phyloP scores from a whole-genome alignment of 2,113 vertebrate species.

The Phoenicopterus ruber region DNA sequence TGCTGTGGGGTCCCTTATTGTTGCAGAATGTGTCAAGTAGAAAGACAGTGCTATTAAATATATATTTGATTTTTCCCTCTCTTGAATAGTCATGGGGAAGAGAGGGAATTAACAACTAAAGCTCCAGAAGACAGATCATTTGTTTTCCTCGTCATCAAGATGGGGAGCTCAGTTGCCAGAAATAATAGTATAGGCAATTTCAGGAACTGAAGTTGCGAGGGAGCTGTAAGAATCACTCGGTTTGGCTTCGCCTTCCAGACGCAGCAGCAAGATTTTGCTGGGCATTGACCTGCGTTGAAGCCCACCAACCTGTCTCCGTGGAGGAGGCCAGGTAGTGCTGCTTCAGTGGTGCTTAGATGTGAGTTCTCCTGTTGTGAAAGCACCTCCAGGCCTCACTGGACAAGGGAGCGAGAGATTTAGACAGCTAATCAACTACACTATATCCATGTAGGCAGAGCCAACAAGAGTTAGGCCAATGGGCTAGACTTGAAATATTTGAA shows the following conservation, averaged over 20 bases:
- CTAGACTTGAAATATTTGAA: background rate
- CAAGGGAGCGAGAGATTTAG: background rate
- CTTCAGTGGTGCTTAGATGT: rapidly evolving
- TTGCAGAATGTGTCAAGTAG: background rate
- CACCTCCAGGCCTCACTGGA: background rate
- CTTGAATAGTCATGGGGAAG: background rate
- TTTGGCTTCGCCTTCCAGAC: background rate
- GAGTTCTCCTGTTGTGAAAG: background rate
- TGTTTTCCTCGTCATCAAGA: background rate
- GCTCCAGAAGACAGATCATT: background rate
- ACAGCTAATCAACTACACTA: background rate
- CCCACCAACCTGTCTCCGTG: background rate
- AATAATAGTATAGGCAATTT: background rate
- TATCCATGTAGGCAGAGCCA: background rate
- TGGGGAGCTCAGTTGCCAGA: background rate
- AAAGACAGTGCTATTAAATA: background rate
- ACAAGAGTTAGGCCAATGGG: background rate
- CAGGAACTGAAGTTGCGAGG: background rate
- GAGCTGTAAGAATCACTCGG: background rate
- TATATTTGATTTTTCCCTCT: background rate
- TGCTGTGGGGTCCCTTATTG: background rate
- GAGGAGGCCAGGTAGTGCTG: background rate
- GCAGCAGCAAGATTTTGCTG: background rate
- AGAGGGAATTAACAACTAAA: background rate
- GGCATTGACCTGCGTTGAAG: background rate